Evolutionary conservation across 2,888 invertebrate species (phyloP).

Genomic region (Seira sanloemensis): DNA sequence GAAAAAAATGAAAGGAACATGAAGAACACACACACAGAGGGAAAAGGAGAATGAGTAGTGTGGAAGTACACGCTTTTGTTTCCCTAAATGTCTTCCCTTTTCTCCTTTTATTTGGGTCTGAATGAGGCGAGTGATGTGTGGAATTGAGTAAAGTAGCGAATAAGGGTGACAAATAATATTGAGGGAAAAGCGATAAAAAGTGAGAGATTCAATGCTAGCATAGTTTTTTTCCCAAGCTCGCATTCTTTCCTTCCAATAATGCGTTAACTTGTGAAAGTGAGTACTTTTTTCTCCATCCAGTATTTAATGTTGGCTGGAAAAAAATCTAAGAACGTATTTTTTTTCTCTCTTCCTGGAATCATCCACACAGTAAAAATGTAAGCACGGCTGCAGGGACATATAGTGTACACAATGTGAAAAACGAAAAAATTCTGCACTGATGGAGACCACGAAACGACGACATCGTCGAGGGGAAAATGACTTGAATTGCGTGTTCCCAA

Average conservation of each 20-base stretch:
- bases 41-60: conserved; percentile 25
- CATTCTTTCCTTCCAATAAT: conserved; percentile 73
- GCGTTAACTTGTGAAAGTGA: conserved; percentile 60
- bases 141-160: conserved; percentile 64
- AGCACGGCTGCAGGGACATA: no score
- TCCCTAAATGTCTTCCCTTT: conserved; percentile 50
- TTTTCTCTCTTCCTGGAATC: not conserved
- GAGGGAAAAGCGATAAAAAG: conserved; percentile 72
- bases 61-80: conserved; percentile 45
- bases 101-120: conserved; percentile 62
- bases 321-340: conserved; percentile 2
- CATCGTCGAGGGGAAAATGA: no score
- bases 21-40: no score
- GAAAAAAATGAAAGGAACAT: conserved; percentile 36
- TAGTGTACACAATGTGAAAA: no score
- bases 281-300: conserved; percentile 40
- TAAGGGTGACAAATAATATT: conserved; percentile 73
- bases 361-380: no score
- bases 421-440: not conserved
- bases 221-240: conserved; percentile 68
- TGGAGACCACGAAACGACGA: not conserved
- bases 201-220: conserved; percentile 70
- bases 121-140: conserved; percentile 63
- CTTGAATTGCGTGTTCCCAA: no score
- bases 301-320: conserved; percentile 40